Base-by-base conservation (phyloP, 2,888 invertebrate genomes). In the Teinopalpus imperialis region DNA sequence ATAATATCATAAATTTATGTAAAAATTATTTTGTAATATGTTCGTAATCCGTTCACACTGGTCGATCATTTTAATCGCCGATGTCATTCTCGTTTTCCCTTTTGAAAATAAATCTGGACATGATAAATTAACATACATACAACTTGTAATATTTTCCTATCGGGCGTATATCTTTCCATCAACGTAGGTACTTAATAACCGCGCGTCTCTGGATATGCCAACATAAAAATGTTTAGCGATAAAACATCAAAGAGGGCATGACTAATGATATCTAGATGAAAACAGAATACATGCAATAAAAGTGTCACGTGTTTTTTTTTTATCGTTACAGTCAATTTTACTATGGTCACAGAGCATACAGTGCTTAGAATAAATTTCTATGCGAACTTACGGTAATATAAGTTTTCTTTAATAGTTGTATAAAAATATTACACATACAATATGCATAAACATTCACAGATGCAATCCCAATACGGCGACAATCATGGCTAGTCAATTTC, bases 251-350 rank as follows among this genome's bases (percentile, higher is more conserved):
- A 87, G 80, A 61, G 49, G 61, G 61, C 69, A 70, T 77, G 75
- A 82, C 69, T 78, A 78, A 86, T 81, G 77, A 72, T 72, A 81
- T 80, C 77, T 74, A 78, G 75, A 81, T 79, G 75, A 81, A 77
- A 82, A 78, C 75, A 69, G 74, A 74, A 74, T 74, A 74, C 73
- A 67, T 63, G 77, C 73, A 76, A 82, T 85, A 85, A 82, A 87
- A 81, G 65, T 80, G 82, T 79, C 81, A 71, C 66, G 61, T 69
- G 68, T 67, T 68, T 71, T 81, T 69, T 71, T 81, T 74, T 78
- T 75, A 75, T 74, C 66, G 62, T 58, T 57, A 51, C 50, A 49
- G 48, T 56, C 53, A 52, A 52, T 53, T 48, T 53, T 44, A 50
- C 35, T 52, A 53, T 51, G 18, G 27, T 10, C 54, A 54, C 40